Evolutionary conservation across 2,113 vertebrate genomes (phyloP).

Genomic region (Melanotaenia duboulayi): DNA sequence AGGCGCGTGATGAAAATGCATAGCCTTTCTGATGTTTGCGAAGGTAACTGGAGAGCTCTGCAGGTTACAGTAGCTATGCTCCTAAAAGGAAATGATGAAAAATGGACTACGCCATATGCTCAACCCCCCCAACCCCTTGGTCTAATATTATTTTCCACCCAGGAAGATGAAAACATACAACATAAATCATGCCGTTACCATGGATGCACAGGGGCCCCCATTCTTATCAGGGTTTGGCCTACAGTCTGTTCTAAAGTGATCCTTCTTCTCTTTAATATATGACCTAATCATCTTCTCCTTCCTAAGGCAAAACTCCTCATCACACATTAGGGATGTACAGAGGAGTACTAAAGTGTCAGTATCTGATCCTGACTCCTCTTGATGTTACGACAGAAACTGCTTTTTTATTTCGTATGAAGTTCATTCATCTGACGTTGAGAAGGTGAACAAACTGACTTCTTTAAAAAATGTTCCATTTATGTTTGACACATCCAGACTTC

Average conservation of each 20-base stretch:
- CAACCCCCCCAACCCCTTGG: slow-evolving; percentile 22
- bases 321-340: slow-evolving; percentile 8
- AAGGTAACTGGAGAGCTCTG: slow-evolving; percentile 59
- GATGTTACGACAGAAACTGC: slow-evolving; percentile 23
- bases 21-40: slow-evolving; percentile 58
- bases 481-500: slow-evolving; percentile 17
- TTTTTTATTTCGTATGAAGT: slow-evolving; percentile 8
- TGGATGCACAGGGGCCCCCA: slow-evolving; percentile 17
- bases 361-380: slow-evolving; percentile 18
- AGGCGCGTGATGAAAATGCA: slow-evolving; percentile 65
- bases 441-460: slow-evolving; percentile 17
- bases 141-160: slow-evolving; percentile 57
- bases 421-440: slow-evolving; percentile 11
- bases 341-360: slow-evolving; percentile 2
- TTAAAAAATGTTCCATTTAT: slow-evolving; percentile 18
- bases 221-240: slow-evolving; percentile 18
- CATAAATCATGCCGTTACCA: slow-evolving; percentile 46
- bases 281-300: slow-evolving; percentile 19
- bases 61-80: slow-evolving; percentile 47
- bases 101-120: slow-evolving; percentile 59
- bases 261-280: slow-evolving; percentile 34
- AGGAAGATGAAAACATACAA: slow-evolving; percentile 46
- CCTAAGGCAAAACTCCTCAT: slow-evolving; percentile 11
- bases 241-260: slow-evolving; percentile 30
- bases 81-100: slow-evolving; percentile 67